Evolutionary conservation across 2,113 vertebrate genomes (phyloP), one percentile per base, ranked within the genome.

Genomic region (Origma solitaria): DNA sequence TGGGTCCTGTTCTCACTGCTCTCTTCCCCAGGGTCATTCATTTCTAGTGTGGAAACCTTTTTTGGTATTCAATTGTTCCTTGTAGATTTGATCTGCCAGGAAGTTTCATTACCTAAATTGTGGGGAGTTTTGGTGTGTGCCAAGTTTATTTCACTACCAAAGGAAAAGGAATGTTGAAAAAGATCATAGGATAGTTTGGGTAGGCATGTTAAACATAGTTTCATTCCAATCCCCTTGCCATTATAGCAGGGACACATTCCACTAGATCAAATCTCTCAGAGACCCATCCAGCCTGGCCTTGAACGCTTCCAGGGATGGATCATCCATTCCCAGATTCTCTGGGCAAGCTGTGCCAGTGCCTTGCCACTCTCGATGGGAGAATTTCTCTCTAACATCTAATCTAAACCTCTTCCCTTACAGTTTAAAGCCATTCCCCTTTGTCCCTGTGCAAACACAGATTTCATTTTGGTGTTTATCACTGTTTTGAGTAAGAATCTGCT

Each of bases 151-250:
- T 66, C 35, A 25, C 28, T 58, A 58, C 25, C 24, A 85, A 68
- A 50, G 3, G 12, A 70, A 61, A 11, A 75, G 21, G 45, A 71
- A 81, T 20, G 53, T 7, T 18, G 9, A 13, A 47, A 57, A 40
- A 25, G 5, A 17, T 16, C 15, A 64, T 2, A 28, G 21, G 42
- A 42, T 12, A 4, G 11, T 60, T 60, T 75, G 9, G 23, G 28
- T 30, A 58, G 9, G 20, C 0, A 0, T 9, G 3, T 25, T 45
- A 28, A 38, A 53, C 14, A n/a, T 18, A 1, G n/a, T 31, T 68
- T 27, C 22, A 35, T 22, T 68, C n/a, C 47, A 68, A 35, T 15
- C 24, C 4, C 9, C 4, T 18, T 65, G 37, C 68, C 37, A 23
- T 19, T 4, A 21, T 4, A 21, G 10, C 10, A 81, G 12, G 31